phyloP scores from a whole-genome alignment of 2,113 vertebrate genomes.

The Panthera leo region DNA sequence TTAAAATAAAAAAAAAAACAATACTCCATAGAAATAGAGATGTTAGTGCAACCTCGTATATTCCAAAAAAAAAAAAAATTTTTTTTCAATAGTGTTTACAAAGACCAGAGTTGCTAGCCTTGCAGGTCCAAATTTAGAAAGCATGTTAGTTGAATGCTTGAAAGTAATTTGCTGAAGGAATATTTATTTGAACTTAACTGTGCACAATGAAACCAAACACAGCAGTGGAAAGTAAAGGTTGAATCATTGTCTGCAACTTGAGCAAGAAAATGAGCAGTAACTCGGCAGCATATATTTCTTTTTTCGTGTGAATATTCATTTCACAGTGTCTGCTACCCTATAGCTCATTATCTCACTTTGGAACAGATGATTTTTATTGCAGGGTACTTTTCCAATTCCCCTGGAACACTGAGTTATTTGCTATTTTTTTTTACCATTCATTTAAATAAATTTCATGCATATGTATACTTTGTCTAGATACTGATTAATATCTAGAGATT shows the following conservation, averaged over 20 bases:
- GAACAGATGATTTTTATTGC: constrained; percentile 59
- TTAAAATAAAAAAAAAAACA: neutral
- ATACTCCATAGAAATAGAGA: neutral
- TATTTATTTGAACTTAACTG: neutral
- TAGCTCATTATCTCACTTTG: constrained; percentile 58
- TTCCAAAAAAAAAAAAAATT: neutral
- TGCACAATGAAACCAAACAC: neutral
- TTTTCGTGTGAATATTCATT: constrained; percentile 57
- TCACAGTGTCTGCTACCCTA: neutral
- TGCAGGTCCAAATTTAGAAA: neutral
- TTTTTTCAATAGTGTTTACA: neutral
- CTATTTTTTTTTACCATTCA: constrained; percentile 40
- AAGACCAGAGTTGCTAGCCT: neutral
- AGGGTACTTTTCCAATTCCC: constrained; percentile 40
- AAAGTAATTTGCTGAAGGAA: neutral
- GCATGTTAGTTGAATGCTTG: neutral
- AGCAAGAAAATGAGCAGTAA: constrained; percentile 53
- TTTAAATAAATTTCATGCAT: constrained; percentile 60
- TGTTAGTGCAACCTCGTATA: neutral
- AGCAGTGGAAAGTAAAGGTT: constrained; percentile 41
- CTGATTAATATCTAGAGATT: constrained; percentile 46
- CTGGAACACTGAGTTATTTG: constrained; percentile 22
- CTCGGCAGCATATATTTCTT: constrained; percentile 27
- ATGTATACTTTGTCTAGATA: neutral
- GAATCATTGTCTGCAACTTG: constrained; percentile 31